Evolutionary conservation across 2,797 vertebrate species (phyloP).

Genomic region (Sebastiscus tertius): DNA sequence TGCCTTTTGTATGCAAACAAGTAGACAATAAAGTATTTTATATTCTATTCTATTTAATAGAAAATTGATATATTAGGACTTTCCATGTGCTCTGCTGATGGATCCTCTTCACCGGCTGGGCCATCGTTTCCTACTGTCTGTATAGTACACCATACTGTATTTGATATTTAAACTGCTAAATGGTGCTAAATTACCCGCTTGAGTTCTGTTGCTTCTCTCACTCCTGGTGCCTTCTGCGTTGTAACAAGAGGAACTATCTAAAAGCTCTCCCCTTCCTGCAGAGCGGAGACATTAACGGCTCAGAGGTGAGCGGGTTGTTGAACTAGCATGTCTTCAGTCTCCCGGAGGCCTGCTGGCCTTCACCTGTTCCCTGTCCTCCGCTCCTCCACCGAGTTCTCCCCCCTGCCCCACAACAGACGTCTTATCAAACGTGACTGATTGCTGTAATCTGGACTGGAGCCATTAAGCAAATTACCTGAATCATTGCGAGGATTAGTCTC

Average conservation of each 20-base stretch:
- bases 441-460: conserved; percentile 98
- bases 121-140: too few relatives aligned
- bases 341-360: conserved; percentile 53
- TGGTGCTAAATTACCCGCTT: background rate
- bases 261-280: conserved; percentile 3
- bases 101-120: too few relatives aligned
- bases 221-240: background rate
- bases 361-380: conserved; percentile 73
- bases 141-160: background rate
- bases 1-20: too few relatives aligned
- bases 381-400: conserved; percentile 78
- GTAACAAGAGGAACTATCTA: background rate
- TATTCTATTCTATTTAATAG: too few relatives aligned
- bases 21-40: too few relatives aligned
- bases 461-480: conserved; percentile 99
- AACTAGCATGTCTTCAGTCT: conserved; percentile 42
- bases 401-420: conserved; percentile 87
- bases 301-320: conserved; percentile 46
- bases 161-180: background rate
- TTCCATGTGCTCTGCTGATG: too few relatives aligned
- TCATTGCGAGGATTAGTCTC: conserved; percentile 99
- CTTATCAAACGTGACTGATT: conserved; percentile 99
- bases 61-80: background rate
- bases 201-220: background rate
- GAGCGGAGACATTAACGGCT: conserved; percentile 2